Evolutionary conservation across 2,113 vertebrate species (phyloP).

Genomic region (Furnarius figulus): DNA sequence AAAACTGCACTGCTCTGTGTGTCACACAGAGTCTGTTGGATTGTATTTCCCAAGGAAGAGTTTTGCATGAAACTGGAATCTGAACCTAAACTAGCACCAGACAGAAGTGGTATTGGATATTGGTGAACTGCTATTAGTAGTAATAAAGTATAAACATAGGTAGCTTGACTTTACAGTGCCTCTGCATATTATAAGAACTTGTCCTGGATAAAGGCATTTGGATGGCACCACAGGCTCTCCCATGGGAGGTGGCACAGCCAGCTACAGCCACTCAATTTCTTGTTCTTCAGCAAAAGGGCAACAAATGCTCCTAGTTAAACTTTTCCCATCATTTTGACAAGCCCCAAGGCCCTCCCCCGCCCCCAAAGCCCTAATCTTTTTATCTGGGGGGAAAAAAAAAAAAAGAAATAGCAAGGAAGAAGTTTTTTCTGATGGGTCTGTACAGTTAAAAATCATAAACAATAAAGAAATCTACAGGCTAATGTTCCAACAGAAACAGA

Average conservation of each 20-base stretch:
- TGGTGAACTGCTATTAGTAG: neutral
- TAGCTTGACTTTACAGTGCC: neutral
- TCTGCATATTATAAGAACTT: neutral
- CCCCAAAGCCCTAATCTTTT: neutral
- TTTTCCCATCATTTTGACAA: neutral
- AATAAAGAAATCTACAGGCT: slow-evolving; percentile 20
- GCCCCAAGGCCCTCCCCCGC: neutral
- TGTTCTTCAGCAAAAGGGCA: neutral
- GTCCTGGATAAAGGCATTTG: rapidly evolving
- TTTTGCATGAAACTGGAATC: neutral
- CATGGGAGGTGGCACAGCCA: neutral
- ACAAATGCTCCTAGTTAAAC: neutral
- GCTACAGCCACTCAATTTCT: neutral
- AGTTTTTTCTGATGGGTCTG: slow-evolving; percentile 3
- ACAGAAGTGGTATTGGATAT: neutral
- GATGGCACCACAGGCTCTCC: neutral
- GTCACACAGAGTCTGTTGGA: neutral
- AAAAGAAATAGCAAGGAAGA: neutral
- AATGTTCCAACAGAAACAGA: slow-evolving; percentile 64
- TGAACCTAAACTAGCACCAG: neutral
- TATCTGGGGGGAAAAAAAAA: neutral
- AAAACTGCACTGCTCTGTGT: rapidly evolving
- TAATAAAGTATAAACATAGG: neutral
- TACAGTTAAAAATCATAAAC: slow-evolving; percentile 33
- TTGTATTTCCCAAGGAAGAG: neutral